phyloP scores from a whole-genome alignment of 2,797 vertebrate genomes.

The Loriculus beryllinus region DNA sequence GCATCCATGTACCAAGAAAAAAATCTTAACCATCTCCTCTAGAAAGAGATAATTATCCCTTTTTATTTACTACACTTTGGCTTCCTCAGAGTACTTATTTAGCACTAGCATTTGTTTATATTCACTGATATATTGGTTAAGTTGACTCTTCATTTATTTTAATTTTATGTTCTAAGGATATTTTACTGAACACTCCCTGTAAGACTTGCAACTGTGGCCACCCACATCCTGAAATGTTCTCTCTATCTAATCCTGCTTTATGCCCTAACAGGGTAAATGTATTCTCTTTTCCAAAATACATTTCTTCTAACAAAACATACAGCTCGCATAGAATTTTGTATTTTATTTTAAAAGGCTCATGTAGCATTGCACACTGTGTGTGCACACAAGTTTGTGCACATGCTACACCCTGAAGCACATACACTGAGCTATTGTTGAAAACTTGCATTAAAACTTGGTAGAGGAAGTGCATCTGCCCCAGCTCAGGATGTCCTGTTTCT shows the following conservation, averaged over 20 bases:
- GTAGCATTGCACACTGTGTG: not conserved
- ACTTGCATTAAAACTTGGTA: not conserved
- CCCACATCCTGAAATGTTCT: conserved; percentile 25
- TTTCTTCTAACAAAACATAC: not conserved
- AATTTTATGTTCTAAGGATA: conserved; percentile 36
- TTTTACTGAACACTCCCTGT: not conserved
- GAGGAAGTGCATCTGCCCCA: conserved; percentile 49
- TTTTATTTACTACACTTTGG: not conserved
- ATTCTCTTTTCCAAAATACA: not conserved
- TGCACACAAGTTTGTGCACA: not conserved
- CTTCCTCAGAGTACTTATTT: not conserved
- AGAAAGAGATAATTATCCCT: not conserved
- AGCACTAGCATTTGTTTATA: not conserved
- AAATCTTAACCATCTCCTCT: not conserved
- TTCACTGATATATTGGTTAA: not conserved
- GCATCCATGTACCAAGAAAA: not conserved
- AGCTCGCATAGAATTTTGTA: not conserved
- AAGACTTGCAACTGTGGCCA: conserved; percentile 38
- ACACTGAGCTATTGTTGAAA: conserved; percentile 27
- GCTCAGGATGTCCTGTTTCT: conserved; percentile 66
- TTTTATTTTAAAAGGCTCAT: not conserved
- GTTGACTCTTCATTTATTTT: conserved; percentile 25
- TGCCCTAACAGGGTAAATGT: not conserved
- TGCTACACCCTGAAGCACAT: not conserved
- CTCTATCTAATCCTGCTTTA: not conserved